These are phyloP conservation scores for Phragmatobia fuliginosa DNA, from an alignment of 2,888 invertebrate species.

Conservation along the genomic window DNA sequence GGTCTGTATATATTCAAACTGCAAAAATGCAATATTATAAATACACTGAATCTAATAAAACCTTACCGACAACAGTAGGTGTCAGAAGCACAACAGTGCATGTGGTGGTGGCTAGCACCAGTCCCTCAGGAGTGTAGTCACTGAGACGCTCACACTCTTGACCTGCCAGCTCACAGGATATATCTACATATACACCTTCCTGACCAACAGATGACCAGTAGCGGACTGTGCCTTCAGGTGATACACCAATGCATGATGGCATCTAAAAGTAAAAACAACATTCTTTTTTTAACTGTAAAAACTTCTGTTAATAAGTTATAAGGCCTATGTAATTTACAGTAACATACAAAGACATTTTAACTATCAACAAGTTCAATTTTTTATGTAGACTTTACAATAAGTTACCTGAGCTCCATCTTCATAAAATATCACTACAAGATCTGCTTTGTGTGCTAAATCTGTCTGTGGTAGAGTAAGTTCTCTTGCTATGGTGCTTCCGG, in stretches of 20 bases:
- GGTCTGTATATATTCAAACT: too few relatives aligned
- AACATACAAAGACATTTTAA: neutral
- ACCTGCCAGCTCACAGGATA: constrained; percentile 94
- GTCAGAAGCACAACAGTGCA: constrained; percentile 90
- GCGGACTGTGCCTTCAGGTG: constrained; percentile 96
- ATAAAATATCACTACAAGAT: constrained; percentile 91
- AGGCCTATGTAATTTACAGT: too few relatives aligned
- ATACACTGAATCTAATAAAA: neutral
- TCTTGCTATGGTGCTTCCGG: constrained; percentile 87
- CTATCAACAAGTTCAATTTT: neutral
- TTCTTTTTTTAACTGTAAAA: too few relatives aligned
- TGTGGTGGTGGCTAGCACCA: constrained; percentile 96
- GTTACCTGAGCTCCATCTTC: constrained; percentile 75
- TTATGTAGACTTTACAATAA: neutral
- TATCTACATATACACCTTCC: constrained; percentile 94
- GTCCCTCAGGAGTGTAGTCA: constrained; percentile 90
- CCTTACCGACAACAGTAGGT: constrained; percentile 59
- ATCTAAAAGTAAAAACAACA: constrained; percentile 76
- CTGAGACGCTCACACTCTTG: constrained; percentile 94
- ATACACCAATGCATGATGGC: constrained; percentile 96
- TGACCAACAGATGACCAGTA: constrained; percentile 97
- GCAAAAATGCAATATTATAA: too few relatives aligned
- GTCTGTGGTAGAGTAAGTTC: constrained; percentile 96
- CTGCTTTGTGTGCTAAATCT: constrained; percentile 96
- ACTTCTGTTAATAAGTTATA: too few relatives aligned